Evolutionary conservation across 64 coral and sea anemone genomes (phyloP), one percentile per base, ranked within the genome.

Genomic region (Catalaphyllia jardinei): DNA sequence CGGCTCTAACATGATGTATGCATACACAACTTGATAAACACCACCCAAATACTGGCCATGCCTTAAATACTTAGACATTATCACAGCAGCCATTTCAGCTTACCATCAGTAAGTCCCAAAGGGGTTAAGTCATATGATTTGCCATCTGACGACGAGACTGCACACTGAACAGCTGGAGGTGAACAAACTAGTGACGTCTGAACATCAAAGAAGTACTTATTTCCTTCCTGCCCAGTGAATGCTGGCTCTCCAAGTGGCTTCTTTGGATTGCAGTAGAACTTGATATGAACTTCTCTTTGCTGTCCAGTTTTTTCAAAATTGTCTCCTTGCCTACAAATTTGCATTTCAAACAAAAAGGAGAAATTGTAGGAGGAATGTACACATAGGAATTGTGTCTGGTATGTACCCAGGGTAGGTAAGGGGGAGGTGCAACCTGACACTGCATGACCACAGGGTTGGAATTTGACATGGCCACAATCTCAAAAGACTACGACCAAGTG

Each of bases 181-280:
- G 93, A 81, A 82, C 96, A 98, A 14, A 87, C 93, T 64, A 98
- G 65, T 1, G 93, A 98, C 2, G 93, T 98, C 73, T 93, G 86
- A 63, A 95, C 94, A 54, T 98, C 96, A 78, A 98, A 94, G 30
- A 92, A 71, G 54, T 94, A 98, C 27, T 87, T 88, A 27, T 98
- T 90, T 19, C 74, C 93, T 4, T 79, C 80, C 39, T 83, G 82
- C 19, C 73, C 29, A 8, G 78, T 29, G 72, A 94, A 98, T 49
- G 86, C 78, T 10, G 96, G 96, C 25, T 31, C 63, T 28, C 93
- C 96, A 72, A 94, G 55, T 10, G 93, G 86, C 59, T 39, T 65
- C 24, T 67, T 89, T 52, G 89, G 89, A 52, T 92, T 87, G 78
- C 96, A 98, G 55, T 83, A 92, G 77, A 98, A 98, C 49, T 85